phyloP scores from a whole-genome alignment of 2,888 invertebrate genomes.

The Clepsis dumicolana region DNA sequence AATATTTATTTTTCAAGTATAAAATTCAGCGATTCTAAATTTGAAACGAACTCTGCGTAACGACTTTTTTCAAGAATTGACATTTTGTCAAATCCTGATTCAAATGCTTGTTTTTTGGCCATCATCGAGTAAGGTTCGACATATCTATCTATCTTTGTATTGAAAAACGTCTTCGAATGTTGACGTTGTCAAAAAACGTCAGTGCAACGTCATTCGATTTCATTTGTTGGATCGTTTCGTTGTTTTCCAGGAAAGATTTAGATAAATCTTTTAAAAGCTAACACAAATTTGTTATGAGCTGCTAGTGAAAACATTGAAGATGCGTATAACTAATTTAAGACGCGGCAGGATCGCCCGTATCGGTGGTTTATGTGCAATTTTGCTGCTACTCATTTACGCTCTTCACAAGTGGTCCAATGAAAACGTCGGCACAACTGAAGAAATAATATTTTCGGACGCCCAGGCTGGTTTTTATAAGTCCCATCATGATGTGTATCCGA shows the following conservation, averaged over 20 bases:
- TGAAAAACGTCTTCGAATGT: constrained; percentile 43
- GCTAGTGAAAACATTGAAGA: constrained; percentile 59
- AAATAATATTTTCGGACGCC: constrained; percentile 54
- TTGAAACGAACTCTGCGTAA: not conserved
- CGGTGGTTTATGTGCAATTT: constrained; percentile 78
- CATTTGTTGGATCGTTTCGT: constrained; percentile 46
- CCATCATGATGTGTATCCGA: constrained; percentile 74
- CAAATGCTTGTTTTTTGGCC: not conserved
- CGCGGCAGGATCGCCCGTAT: constrained; percentile 87
- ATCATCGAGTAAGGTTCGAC: not conserved
- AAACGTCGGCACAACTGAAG: constrained; percentile 61
- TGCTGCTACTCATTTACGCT: constrained; percentile 87
- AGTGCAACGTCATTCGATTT: constrained; percentile 43
- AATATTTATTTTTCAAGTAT: too few relatives aligned
- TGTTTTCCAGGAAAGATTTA: constrained; percentile 47
- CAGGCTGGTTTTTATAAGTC: constrained; percentile 65
- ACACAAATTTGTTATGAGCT: constrained; percentile 56
- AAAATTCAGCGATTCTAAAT: not conserved
- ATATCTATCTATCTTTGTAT: not conserved
- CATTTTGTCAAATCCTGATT: too few relatives aligned
- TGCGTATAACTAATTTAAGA: constrained; percentile 88
- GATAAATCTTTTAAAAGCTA: constrained; percentile 24
- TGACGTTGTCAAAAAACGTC: constrained; percentile 57
- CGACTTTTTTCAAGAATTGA: not conserved
- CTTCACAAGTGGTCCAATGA: constrained; percentile 87